Evolutionary conservation across 92 coral and sea anemone genomes (phyloP), one percentile per base, ranked within the genome.

Genomic region (Anthopleura xanthogrammica): DNA sequence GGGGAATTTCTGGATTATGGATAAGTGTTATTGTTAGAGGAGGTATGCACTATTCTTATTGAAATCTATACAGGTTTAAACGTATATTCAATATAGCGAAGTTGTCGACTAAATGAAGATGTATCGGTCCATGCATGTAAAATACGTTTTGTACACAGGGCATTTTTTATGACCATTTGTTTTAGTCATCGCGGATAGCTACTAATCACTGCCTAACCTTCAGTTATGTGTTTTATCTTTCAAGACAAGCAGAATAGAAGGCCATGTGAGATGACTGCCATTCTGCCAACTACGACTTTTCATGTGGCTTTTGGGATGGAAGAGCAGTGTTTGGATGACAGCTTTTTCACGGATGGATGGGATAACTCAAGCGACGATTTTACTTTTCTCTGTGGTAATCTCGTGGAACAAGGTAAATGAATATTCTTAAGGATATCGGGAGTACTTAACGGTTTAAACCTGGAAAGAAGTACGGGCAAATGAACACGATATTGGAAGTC

Each of bases 191-290:
- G 82, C 79, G 40, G 79, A 71, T 52, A 71, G 81, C 79, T 62
- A 62, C 68, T 78, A 84, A 84, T 87, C 83, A 80, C 72, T 64
- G 68, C 80, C 88, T 90, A 79, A 89, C 81, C 79, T 83, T 72
- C 72, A 12, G 81, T 4, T 39, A 41, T 83, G 36, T 76, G 22
- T 3, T 36, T 83, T 75, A 3, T 42, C 36, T 73, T 52, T 43
- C 58, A 74, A 72, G 86, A 42, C 40, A 46, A 40, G 79, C 60
- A 48, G 66, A 13, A 17, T 12, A n/a, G 4, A 46, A 80, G 87
- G 89, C 86, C 62, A 91, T 91, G 94, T 91, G 87, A 90, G 78
- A 96, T 96, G 99, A 96, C 99, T 88, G 88, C 95, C 74, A 89
- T 96, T 81, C 46, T 88, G 81, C 89, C 97, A 68, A 48, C 89